Base-by-base conservation (phyloP, 2,888 invertebrate species). In the Subacronicta megacephala region DNA sequence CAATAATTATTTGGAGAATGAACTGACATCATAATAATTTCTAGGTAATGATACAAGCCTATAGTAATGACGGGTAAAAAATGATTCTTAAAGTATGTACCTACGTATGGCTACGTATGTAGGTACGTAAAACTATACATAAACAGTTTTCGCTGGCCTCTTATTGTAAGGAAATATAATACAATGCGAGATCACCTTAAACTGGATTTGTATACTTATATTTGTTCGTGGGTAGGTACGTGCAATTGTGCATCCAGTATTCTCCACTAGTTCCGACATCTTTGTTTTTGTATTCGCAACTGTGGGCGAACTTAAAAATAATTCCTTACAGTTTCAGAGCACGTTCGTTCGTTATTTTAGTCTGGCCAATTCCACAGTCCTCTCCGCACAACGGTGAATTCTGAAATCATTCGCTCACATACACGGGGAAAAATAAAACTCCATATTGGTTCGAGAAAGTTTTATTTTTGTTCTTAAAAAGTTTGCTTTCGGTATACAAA, bases 331-430 rank as follows among this genome's bases (percentile, higher is more conserved):
- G 79, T 89, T 90, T 87, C 91, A 82, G 81, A 81, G 85, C 92
- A 92, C 92, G 93, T 92, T 62, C 88, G 77, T 83, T 77, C 84
- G 88, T 92, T 90, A 92, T 89, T 89, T 86, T 84, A 82, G 90
- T 84, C 85, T 84, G 81, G 80, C 84, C 89, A 85, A 89, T 90
- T 87, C 83, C 81, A 73, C 67, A 85, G 87, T 86, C 85, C 88
- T 75, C 82, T 80, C 71, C 75, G 79, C 78, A 72, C 81, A 55
- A 74, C 81, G 77, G 77, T 79, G 76, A 84, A 85, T 88, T 84
- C 82, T 79, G 81, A 85, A 88, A 87, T 84, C 81, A 72, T 72
- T 76, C 74, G 46, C 29, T 75, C 81, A 56, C 74, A 65, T 58
- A 66, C 65, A 75, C 65, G 55, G 47, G 45, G 75, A 64, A 73